phyloP scores from a whole-genome alignment of 1,140 invertebrate species.

The Hetaerina americana region DNA sequence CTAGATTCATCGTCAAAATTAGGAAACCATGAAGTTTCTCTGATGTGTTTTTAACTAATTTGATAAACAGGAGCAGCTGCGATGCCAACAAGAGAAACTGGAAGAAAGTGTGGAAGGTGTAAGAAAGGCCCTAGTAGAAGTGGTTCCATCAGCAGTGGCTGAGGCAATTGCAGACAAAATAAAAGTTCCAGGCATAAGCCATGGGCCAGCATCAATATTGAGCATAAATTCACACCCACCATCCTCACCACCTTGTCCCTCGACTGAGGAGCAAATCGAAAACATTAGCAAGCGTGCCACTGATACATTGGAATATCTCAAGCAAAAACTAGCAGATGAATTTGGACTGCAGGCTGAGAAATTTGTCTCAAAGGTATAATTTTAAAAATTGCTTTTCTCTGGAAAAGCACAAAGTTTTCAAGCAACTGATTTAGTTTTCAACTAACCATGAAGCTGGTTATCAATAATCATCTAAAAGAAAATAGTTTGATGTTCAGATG shows the following conservation, averaged over 20 bases:
- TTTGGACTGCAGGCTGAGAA: constrained; percentile 3
- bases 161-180: background rate
- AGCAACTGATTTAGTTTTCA: no score
- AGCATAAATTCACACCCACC: no score
- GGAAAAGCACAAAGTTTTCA: no score
- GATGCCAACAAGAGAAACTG: constrained; percentile 1
- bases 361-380: background rate
- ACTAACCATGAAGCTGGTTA: no score
- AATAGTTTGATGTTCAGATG: no score
- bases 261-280: background rate
- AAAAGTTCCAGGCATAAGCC: background rate
- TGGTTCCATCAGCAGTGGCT: background rate
- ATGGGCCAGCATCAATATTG: no score
- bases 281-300: background rate
- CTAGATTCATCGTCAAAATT: no score
- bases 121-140: background rate
- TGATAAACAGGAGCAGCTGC: background rate
- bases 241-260: background rate
- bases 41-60: background rate
- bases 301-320: background rate
- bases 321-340: background rate
- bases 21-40: no score
- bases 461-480: no score
- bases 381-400: no score
- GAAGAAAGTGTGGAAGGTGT: constrained; percentile 5